These are phyloP conservation scores for Takifugu flavidus DNA, from an alignment of 2,113 vertebrate species.

Conservation along the genomic window DNA sequence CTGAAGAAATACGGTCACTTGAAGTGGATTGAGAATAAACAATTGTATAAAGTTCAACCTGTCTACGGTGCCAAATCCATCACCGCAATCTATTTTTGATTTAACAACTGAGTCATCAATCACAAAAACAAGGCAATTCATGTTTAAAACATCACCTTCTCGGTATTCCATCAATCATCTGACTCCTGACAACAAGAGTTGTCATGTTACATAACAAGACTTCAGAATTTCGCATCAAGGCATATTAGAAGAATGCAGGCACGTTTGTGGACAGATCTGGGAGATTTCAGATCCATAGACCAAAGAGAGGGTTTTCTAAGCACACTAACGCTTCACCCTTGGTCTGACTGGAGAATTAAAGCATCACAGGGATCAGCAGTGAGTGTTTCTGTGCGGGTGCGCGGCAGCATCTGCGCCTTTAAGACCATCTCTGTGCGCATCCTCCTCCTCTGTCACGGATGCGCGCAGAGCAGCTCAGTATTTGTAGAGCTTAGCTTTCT, in stretches of 20 bases:
- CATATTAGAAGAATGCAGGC: too few species aligned
- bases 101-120: too few species aligned
- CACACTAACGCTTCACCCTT: too few species aligned
- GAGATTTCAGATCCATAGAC: too few species aligned
- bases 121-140: too few species aligned
- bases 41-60: background rate
- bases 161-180: too few species aligned
- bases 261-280: too few species aligned
- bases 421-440: slow-evolving; percentile 71
- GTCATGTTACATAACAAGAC: background rate
- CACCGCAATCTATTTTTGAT: too few species aligned
- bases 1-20: slow-evolving; percentile 10
- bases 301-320: too few species aligned
- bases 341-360: too few species aligned
- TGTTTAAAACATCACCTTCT: too few species aligned
- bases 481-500: slow-evolving; percentile 38
- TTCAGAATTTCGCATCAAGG: background rate
- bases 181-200: background rate
- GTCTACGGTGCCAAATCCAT: background rate
- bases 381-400: background rate
- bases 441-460: slow-evolving; percentile 60
- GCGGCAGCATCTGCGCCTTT: slow-evolving; percentile 60
- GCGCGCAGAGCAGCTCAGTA: slow-evolving; percentile 47
- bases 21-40: background rate
- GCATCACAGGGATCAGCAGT: too few species aligned